Evolutionary conservation across 1,140 invertebrate species (phyloP).

Genomic region (Drosophila rhopaloa): DNA sequence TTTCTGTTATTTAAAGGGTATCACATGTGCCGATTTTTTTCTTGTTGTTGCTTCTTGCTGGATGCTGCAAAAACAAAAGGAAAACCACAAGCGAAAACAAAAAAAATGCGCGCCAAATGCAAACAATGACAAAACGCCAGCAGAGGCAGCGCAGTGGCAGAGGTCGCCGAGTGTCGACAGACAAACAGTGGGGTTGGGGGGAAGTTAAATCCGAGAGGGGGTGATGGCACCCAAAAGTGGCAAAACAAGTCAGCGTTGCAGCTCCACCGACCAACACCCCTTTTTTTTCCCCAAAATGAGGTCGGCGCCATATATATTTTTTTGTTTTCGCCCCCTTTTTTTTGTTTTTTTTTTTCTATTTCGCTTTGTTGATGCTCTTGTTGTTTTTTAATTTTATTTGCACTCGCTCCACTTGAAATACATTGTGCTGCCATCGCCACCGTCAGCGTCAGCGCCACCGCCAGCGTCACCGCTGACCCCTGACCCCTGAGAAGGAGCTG

Average conservation of each 20-base stretch:
- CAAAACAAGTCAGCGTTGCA: slow-evolving; percentile 66
- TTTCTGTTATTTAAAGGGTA: slow-evolving; percentile 7
- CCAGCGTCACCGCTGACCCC: slow-evolving; percentile 38
- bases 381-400: slow-evolving; percentile 75
- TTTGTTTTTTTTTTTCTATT: slow-evolving; percentile 55
- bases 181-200: slow-evolving; percentile 33
- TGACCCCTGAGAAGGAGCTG: slow-evolving; percentile 29
- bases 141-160: slow-evolving; percentile 51
- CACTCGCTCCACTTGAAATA: slow-evolving; percentile 78
- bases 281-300: slow-evolving; percentile 49
- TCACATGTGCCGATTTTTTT: not conserved
- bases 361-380: slow-evolving; percentile 46
- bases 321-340: slow-evolving; percentile 35
- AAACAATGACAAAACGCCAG: slow-evolving; percentile 80
- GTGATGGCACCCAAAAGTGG: slow-evolving; percentile 54
- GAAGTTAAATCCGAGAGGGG: not conserved
- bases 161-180: slow-evolving; percentile 74
- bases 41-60: slow-evolving; percentile 13
- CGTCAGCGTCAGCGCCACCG: slow-evolving; percentile 17
- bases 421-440: slow-evolving; percentile 60
- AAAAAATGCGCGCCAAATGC: slow-evolving; percentile 73
- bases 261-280: not conserved
- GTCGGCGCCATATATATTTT: slow-evolving; percentile 78
- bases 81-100: slow-evolving; percentile 16
- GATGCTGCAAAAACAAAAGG: slow-evolving; percentile 38